Conservation (phyloP, 2,888 invertebrate species). For the Drosophila emarginata region DNA sequence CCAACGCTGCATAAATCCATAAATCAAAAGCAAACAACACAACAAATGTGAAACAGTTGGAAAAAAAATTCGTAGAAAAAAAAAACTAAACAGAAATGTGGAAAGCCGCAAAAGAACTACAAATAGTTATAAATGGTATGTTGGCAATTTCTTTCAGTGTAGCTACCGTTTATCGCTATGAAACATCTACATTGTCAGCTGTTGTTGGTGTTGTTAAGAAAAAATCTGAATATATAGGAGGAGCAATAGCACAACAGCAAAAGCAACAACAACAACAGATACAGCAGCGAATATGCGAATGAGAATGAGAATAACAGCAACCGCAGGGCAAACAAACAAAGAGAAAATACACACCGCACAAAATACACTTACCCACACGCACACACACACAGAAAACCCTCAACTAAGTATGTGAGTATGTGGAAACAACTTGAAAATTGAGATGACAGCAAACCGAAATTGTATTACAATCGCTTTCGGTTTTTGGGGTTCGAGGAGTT, state of each 20-base stretch:
- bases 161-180: conserved; percentile 36
- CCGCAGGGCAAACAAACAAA: conserved; percentile 53
- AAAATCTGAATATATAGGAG: conserved; percentile 52
- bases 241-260: conserved; percentile 35
- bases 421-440: conserved; percentile 74
- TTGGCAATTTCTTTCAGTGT: conserved; percentile 43
- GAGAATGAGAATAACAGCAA: conserved; percentile 45
- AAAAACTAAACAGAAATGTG: background rate
- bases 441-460: conserved; percentile 75
- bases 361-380: conserved; percentile 24
- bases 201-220: conserved; percentile 44
- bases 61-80: conserved; percentile 24
- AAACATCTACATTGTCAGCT: conserved; percentile 42
- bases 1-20: conserved; percentile 62
- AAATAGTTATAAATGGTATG: background rate
- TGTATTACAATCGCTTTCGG: conserved; percentile 63
- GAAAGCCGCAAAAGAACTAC: conserved; percentile 15
- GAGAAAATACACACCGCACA: conserved; percentile 37
- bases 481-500: conserved; percentile 1
- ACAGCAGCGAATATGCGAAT: conserved; percentile 18
- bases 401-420: conserved; percentile 19
- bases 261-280: conserved; percentile 25
- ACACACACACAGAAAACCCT: conserved; percentile 23
- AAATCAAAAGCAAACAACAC: conserved; percentile 63
- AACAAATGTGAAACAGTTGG: conserved; percentile 36